Evolutionary conservation across 64 coral and sea anemone genomes (phyloP), one percentile per base, ranked within the genome.

Genomic region (Dendrophyllia cribrosa): DNA sequence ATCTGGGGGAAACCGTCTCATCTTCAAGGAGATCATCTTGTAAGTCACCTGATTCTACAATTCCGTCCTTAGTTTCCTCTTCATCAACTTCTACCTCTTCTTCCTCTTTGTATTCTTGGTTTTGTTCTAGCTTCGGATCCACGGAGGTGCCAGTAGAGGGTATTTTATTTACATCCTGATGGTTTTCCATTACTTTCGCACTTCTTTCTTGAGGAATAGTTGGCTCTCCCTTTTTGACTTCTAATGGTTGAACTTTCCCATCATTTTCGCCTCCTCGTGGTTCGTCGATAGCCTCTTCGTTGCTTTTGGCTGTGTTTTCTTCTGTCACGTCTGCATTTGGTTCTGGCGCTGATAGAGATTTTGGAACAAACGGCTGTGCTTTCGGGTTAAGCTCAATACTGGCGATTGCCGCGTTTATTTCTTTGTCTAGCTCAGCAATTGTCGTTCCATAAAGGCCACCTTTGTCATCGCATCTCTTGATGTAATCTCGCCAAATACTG

Each of bases 401-500:
- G 48, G 80, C 68, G 67, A 60, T 74, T 34, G 65, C 51, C 6
- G 59, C 90, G 3, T 25, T 47, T 58, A 96, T 84, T 16, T 92
- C 90, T 25, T n/a, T 59, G 0, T 74, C 26, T 16, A 96, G 86
- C 16, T 89, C 59, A 25, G n/a, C 23, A 77, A 88, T 26, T 75
- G 75, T 89, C 22, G 60, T 78, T 17, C 90, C 90, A 76, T 77
- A 69, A 24, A 96, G 75, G 7, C 77, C 86, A 16, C 70, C 65
- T 48, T 21, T 22, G 8, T 84, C 23, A 52, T 59, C 58, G 23
- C 95, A 96, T 77, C 86, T 96, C 8, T 63, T 66, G 48, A 96
- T 96, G 71, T 77, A 96, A 23, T 96, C 90, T 62, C 34, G 62
- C 95, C 95, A 96, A 58, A 93, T 74, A 2, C 10, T 43, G 62